Evolutionary conservation across 2,797 vertebrate species (phyloP).

Genomic region (Amniataba percoides): DNA sequence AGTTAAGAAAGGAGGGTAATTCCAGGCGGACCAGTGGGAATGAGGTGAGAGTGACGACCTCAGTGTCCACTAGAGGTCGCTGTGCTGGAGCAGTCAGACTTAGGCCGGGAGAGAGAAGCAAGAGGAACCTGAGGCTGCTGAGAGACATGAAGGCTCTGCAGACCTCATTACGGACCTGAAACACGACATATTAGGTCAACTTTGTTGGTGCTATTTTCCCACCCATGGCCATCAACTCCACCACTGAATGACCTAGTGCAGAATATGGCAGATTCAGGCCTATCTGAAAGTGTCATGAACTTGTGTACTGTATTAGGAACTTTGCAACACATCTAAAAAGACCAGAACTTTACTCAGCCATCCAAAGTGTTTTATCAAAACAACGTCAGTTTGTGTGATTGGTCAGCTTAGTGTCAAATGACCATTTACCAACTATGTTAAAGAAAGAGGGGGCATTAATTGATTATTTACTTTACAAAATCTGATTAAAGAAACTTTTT

Average conservation of each 20-base stretch:
- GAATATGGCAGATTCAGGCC: neutral
- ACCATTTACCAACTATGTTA: neutral
- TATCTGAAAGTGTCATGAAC: neutral
- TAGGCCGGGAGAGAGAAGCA: conserved; percentile 88
- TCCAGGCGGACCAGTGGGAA: conserved; percentile 59
- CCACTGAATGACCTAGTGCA: neutral
- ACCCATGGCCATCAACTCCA: neutral
- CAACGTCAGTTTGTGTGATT: neutral
- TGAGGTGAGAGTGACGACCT: conserved; percentile 73
- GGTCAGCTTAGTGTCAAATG: conserved; percentile 3
- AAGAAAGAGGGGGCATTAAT: neutral
- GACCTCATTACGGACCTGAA: conserved; percentile 87
- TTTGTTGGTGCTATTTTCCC: conserved; percentile 19
- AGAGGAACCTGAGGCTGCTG: conserved; percentile 90
- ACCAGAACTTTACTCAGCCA: neutral
- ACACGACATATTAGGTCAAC: neutral
- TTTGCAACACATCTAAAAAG: neutral
- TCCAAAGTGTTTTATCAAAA: conserved; percentile 20
- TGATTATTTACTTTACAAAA: neutral
- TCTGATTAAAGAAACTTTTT: neutral
- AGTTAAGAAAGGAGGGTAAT: conserved; percentile 83
- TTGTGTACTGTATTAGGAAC: neutral
- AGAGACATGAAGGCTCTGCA: conserved; percentile 95
- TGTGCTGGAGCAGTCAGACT: conserved; percentile 77
- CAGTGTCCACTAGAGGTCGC: conserved; percentile 81